These are phyloP conservation scores for Spinus pinus DNA, from an alignment of 2,797 vertebrate genomes.

Conservation along the genomic window DNA sequence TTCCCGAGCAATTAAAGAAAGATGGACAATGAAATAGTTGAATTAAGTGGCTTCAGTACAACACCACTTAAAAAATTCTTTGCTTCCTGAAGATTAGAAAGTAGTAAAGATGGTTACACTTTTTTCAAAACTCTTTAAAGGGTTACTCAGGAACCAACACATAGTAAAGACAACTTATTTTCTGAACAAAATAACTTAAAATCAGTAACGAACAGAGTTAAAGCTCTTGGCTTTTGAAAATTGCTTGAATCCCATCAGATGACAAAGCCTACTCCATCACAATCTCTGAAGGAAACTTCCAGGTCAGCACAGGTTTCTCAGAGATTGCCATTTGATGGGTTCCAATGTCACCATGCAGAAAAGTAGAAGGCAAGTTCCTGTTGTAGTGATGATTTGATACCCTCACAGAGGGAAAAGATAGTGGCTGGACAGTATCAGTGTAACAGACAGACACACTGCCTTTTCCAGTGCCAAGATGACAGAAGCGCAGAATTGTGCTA, in stretches of 20 bases:
- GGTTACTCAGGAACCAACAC: not conserved
- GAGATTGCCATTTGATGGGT: not conserved
- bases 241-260: not conserved
- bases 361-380: not conserved
- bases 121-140: not conserved
- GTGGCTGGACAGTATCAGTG: not conserved
- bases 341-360: not conserved
- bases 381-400: not conserved
- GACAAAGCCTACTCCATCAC: not conserved
- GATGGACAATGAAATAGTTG: not conserved
- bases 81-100: not conserved
- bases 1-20: not conserved
- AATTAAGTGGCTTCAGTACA: not conserved
- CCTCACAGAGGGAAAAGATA: not conserved
- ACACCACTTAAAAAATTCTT: not conserved
- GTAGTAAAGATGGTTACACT: fast-evolving
- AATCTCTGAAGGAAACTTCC: not conserved
- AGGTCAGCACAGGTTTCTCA: not conserved
- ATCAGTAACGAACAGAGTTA: not conserved
- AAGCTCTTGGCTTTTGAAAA: not conserved
- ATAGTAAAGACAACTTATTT: not conserved
- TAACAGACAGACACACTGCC: not conserved
- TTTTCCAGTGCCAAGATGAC: not conserved
- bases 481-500: not conserved
- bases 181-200: not conserved